Percentiles rank a stretch among this genome's conserved stretches.
phyloP scores from a whole-genome alignment of 2,113 vertebrate genomes.

The Cryptotis parvus region DNA sequence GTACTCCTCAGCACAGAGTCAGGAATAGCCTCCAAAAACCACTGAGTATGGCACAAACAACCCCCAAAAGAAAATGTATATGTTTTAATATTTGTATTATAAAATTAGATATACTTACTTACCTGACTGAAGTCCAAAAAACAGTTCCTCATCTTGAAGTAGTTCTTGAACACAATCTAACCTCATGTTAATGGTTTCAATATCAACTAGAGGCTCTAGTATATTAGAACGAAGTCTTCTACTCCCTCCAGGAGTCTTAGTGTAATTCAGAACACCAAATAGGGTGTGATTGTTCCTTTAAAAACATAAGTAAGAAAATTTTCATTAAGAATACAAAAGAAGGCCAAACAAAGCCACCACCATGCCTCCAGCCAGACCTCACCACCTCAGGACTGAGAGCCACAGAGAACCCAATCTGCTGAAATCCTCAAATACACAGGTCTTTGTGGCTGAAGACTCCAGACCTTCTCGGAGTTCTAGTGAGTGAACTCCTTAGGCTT shows the following conservation, averaged over 20 bases:
- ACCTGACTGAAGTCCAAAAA: conserved; percentile 96
- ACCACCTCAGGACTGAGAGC: no score
- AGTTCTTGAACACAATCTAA: conserved; percentile 95
- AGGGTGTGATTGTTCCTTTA: conserved; percentile 94
- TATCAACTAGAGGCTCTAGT: conserved; percentile 94
- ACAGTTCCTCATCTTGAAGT: conserved; percentile 94
- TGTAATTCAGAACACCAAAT: conserved; percentile 95
- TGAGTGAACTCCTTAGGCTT: no score
- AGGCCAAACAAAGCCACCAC: no score
- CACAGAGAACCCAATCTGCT: no score
- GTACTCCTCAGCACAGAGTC: no score
- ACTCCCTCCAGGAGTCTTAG: conserved; percentile 95
- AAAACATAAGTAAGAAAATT: conserved; percentile 72
- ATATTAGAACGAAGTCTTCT: conserved; percentile 96
- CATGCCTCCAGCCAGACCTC: no score
- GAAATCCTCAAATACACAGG: no score
- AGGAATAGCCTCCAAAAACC: no score
- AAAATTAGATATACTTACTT: conserved; percentile 60
- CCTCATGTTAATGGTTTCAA: conserved; percentile 94
- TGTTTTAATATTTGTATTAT: neutral
- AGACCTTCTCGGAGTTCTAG: no score
- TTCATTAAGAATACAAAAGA: conserved; percentile 29
- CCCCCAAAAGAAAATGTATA: neutral
- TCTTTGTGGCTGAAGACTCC: no score
- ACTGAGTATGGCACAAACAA: no score